A percentile compares a stretch with the other conserved stretches of the same genome.
Conservation (phyloP, 1,140 invertebrate genomes). For the Listronotus bonariensis region DNA sequence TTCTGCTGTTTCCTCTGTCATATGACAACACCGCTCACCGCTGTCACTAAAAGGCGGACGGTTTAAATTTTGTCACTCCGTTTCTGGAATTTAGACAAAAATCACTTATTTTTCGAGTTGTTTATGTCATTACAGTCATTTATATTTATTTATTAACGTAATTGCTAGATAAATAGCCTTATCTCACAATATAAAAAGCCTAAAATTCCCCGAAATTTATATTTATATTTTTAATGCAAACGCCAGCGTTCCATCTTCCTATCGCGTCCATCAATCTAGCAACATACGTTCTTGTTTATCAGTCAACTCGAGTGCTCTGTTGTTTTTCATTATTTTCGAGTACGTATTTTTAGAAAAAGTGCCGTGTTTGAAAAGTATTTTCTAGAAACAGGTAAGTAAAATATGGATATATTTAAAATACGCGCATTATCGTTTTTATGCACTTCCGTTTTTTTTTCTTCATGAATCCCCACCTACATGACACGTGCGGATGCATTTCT, state of each 20-base stretch:
- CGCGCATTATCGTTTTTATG: slow-evolving; percentile 18
- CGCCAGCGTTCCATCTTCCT: not conserved
- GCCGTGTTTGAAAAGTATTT: not conserved
- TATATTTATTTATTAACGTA: not conserved
- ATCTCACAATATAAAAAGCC: slow-evolving; percentile 2
- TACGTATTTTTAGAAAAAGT: slow-evolving; percentile 6
- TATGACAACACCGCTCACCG: too few species aligned
- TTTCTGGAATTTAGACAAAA: not conserved
- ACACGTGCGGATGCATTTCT: slow-evolving; percentile 36
- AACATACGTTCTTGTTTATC: slow-evolving; percentile 36
- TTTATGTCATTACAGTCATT: slow-evolving; percentile 3
- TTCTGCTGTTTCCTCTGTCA: too few species aligned
- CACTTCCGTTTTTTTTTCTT: slow-evolving; percentile 32
- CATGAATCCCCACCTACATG: slow-evolving; percentile 26
- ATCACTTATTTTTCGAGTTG: not conserved
- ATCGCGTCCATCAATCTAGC: slow-evolving; percentile 22
- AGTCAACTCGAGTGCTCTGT: slow-evolving; percentile 15
- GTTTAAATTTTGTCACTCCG: too few species aligned
- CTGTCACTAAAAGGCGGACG: too few species aligned
- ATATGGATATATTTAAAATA: slow-evolving; percentile 24
- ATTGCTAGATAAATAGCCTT: slow-evolving; percentile 6
- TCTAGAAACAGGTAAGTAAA: slow-evolving; percentile 14
- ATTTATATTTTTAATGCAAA: not conserved
- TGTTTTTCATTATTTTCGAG: slow-evolving; percentile 25
- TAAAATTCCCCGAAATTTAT: slow-evolving; percentile 3